Base-by-base conservation (phyloP, 2,797 vertebrate genomes). In the Macropodus opercularis region DNA sequence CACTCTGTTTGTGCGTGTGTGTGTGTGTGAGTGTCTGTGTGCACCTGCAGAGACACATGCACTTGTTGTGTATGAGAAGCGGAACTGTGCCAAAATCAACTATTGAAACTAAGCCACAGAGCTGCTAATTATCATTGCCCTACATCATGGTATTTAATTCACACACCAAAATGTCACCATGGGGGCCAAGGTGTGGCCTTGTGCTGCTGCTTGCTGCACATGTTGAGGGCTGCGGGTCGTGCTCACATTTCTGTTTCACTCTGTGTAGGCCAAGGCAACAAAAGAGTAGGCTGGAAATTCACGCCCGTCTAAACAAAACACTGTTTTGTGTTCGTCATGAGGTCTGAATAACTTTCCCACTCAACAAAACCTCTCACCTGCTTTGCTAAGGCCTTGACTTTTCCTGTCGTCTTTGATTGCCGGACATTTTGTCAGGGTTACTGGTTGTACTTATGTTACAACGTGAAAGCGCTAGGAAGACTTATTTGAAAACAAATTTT, bases 291-390 rank as follows among this genome's bases (percentile, higher is more conserved):
- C 44, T 78, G 73, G 78, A 81, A 77, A 79, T 43, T 60, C 61
- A 58, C 40, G 5, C 53, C 67, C 32, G 17, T 29, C 40, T 5
- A 13, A 64, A 87, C 84, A 87, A 85, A 84, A 81, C 64, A 55
- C 72, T 86, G 84, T 88, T 76, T 85, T 54, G 63, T 57, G 55
- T 64, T 56, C 12, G 14, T 40, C 64, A 60, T 77, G 80, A 83
- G 74, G 75, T 68, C 43, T 23, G 39, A 57, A 41, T 38, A 31
- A 57, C 83, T 70, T 79, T 80, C 79, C 75, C 76, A 66, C 69
- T 76, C 43, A 52, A 52, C 66, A 42, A 29, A 63, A 78, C 71
- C 76, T 80, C 61, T 81, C 71, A 69, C 77, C 73, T 63, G 79
- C 72, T 87, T 80, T 40, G 11, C 32, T 2, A 3, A 22, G 67